Evolutionary conservation across 2,797 vertebrate genomes (phyloP), one percentile per base, ranked within the genome.

Genomic region (Coendou prehensilis): DNA sequence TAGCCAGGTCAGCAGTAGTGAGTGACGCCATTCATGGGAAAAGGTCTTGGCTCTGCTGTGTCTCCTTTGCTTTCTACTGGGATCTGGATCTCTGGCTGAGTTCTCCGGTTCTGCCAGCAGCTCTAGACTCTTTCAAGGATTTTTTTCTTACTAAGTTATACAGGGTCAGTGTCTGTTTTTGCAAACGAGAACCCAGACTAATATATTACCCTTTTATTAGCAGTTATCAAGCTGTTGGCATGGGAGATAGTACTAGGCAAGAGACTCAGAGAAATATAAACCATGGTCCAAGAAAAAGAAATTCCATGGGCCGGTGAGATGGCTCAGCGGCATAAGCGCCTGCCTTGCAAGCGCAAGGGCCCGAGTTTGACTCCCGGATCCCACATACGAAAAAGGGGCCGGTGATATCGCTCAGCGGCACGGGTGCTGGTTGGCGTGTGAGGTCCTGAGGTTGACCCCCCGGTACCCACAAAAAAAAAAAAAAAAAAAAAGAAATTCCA

Each of bases 401-500:
- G n/a, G n/a, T n/a, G n/a, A n/a, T n/a, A n/a, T n/a, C n/a, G n/a
- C n/a, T n/a, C n/a, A n/a, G n/a, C n/a, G n/a, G n/a, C n/a, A n/a
- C n/a, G n/a, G n/a, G n/a, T n/a, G n/a, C n/a, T n/a, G n/a, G n/a
- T n/a, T n/a, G n/a, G n/a, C n/a, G n/a, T n/a, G n/a, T n/a, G n/a
- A n/a, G n/a, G n/a, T n/a, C n/a, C n/a, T n/a, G n/a, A n/a, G n/a
- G n/a, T n/a, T n/a, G n/a, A n/a, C n/a, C n/a, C n/a, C n/a, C n/a
- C n/a, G n/a, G n/a, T n/a, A n/a, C n/a, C n/a, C n/a, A n/a, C n/a
- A 92, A 89, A 89, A 33, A 71, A 5, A 57, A 57, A 92, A 89
- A 89, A 33, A 71, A 5, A 57, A 57, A 92, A 89, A 89, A 33
- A 71, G 6, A 57, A 57, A 69, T 45, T 50, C 22, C 56, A 89